Evolutionary conservation across 2,113 vertebrate species (phyloP).

Genomic region (Brevimyrus niger): DNA sequence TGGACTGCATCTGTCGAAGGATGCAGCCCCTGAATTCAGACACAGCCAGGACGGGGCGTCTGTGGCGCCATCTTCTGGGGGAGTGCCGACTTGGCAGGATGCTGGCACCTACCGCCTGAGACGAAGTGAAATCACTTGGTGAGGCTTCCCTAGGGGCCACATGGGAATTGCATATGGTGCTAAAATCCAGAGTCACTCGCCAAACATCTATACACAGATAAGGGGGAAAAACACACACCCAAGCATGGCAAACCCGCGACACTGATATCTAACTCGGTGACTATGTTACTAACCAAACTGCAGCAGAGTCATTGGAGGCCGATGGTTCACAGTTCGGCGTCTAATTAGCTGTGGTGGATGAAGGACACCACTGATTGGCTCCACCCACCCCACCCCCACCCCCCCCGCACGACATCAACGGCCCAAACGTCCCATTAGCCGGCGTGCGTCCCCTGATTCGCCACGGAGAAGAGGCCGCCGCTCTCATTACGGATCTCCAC

Average conservation of each 20-base stretch:
- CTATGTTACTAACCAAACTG: not conserved
- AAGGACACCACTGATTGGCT: not conserved
- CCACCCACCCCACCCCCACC: not conserved
- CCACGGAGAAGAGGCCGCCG: constrained; percentile 31
- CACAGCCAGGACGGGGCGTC: no score
- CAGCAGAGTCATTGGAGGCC: not conserved
- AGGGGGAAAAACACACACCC: not conserved
- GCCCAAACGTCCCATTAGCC: constrained; percentile 61
- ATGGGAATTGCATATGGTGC: not conserved
- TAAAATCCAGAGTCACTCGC: not conserved
- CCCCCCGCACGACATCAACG: constrained; percentile 39
- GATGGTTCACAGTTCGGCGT: constrained; percentile 27
- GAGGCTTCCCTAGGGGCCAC: not conserved
- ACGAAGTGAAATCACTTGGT: not conserved
- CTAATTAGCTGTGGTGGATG: constrained; percentile 74
- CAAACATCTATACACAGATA: not conserved
- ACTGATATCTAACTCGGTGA: not conserved
- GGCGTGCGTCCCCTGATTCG: constrained; percentile 48
- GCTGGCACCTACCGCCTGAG: not conserved
- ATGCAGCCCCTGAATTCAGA: not conserved
- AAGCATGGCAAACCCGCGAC: not conserved
- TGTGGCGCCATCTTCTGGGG: not conserved
- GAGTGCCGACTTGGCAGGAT: not conserved
- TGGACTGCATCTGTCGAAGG: not conserved
- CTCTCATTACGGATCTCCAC: constrained; percentile 62